Evolutionary conservation across 2,113 vertebrate genomes (phyloP), one percentile per base, ranked within the genome.

Genomic region (Pitta sordida): DNA sequence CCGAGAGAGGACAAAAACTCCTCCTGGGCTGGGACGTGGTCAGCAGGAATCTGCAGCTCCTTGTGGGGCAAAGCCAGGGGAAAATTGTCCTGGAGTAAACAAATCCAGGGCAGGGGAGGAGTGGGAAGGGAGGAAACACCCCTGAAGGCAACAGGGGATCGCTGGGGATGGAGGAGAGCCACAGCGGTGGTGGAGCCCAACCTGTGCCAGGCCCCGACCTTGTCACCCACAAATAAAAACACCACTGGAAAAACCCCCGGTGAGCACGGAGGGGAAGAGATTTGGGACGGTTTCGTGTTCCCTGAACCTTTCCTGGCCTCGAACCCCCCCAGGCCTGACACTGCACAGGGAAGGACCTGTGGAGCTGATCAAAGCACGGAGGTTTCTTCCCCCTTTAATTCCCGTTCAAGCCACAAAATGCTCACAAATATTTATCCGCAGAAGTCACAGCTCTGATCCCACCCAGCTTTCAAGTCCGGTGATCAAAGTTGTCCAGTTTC

Each of bases 11-110:
- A 51, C 15, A 14, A 39, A 51, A 48, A 0, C 13, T 26, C 62
- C 8, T 34, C 69, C 22, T 1, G 15, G 43, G 60, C 0, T 3
- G 32, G 60, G 12, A 1, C 1, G 24, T 2, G 4, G 15, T 0
- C 10, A 60, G 51, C 1, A 24, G 32, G 27, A 41, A 48, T 29
- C 62, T 13, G 44, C 44, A 12, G 7, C 1, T 4, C 3, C 0
- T 10, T 2, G 5, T 1, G 3, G 6, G 30, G 60, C 67, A 26
- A 24, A 73, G 59, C 41, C 69, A 26, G 37, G 26, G 27, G 11
- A 9, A 37, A 15, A 2, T 10, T 26, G 20, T 53, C 24, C 49
- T 6, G 41, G 46, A 37, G 34, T 11, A 23, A 70, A 39, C 2
- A 37, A 44, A 49, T 4, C 44, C 32, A 6, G 32, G 36, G 7